These are phyloP conservation scores for Psammodynastes pulverulentus DNA, from an alignment of 2,113 vertebrate species.

Conservation along the genomic window DNA sequence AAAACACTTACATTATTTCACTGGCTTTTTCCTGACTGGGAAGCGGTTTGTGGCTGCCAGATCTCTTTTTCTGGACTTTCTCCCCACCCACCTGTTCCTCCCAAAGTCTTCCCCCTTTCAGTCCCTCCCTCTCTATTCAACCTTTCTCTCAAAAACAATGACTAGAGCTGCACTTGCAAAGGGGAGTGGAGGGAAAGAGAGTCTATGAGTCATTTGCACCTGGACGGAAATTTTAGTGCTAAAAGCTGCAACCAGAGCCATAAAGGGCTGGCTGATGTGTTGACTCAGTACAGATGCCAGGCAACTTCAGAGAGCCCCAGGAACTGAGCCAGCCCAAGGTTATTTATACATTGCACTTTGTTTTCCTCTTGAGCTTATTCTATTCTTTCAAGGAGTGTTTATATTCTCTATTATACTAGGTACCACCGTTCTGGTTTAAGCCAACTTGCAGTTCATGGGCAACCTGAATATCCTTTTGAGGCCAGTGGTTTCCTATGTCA, in stretches of 20 bases:
- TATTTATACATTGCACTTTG: not conserved
- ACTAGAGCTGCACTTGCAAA: not conserved
- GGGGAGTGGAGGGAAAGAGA: not conserved
- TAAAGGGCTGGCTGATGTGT: not conserved
- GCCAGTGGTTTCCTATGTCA: not conserved
- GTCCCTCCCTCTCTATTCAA: not conserved
- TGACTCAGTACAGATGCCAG: not conserved
- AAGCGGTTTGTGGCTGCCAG: not conserved
- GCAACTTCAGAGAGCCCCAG: not conserved
- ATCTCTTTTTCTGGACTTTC: not conserved
- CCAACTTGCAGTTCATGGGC: not conserved
- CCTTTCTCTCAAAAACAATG: not conserved
- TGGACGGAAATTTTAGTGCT: conserved; percentile 2
- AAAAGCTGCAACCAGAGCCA: not conserved
- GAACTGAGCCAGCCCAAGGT: not conserved
- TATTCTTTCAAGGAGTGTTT: not conserved
- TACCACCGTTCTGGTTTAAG: not conserved
- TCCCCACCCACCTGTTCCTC: not conserved
- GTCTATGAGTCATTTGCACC: conserved; percentile 33
- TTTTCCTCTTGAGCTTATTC: accelerated
- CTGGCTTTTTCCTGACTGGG: not conserved
- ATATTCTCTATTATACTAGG: accelerated
- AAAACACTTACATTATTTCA: conserved; percentile 11
- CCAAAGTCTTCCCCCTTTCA: not conserved
- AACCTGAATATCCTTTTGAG: not conserved